Conservation (phyloP, 2,797 vertebrate species). For the Synaphobranchus kaupii region DNA sequence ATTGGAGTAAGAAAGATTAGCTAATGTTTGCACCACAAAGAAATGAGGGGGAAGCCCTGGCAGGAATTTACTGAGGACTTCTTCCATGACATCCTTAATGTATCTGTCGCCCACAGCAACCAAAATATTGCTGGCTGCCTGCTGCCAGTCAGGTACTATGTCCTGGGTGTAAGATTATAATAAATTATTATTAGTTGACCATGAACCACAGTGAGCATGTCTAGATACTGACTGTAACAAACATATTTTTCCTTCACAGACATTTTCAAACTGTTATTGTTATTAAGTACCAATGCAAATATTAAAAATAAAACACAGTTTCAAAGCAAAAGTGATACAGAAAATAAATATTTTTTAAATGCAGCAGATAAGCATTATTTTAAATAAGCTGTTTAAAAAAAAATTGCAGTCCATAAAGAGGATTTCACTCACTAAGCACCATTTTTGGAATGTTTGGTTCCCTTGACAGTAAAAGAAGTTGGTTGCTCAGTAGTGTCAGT, state of each 20-base stretch:
- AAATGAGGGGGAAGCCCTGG: constrained; percentile 87
- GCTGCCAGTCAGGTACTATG: constrained; percentile 86
- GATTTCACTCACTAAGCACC: background rate
- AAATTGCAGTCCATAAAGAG: background rate
- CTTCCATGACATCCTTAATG: constrained; percentile 92
- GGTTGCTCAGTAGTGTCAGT: background rate
- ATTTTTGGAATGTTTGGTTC: background rate
- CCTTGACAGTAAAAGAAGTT: too few species aligned
- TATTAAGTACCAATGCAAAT: background rate
- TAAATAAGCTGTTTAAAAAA: background rate
- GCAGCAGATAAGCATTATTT: background rate
- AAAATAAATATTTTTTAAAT: background rate
- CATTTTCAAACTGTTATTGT: background rate
- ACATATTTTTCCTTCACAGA: background rate
- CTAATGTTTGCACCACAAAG: constrained; percentile 85
- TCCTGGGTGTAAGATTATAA: constrained; percentile 71
- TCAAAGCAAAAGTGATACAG: background rate
- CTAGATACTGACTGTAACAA: background rate
- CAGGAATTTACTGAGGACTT: constrained; percentile 88
- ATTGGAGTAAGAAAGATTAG: constrained; percentile 83
- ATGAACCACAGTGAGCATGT: background rate
- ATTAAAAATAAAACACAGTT: background rate
- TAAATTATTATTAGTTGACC: background rate
- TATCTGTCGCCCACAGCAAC: constrained; percentile 86
- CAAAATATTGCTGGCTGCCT: constrained; percentile 85